A percentile compares a stretch with the other conserved stretches of the same genome.
Conservation (phyloP, 2,888 invertebrate species). For the Dinocampus coccinellae region DNA sequence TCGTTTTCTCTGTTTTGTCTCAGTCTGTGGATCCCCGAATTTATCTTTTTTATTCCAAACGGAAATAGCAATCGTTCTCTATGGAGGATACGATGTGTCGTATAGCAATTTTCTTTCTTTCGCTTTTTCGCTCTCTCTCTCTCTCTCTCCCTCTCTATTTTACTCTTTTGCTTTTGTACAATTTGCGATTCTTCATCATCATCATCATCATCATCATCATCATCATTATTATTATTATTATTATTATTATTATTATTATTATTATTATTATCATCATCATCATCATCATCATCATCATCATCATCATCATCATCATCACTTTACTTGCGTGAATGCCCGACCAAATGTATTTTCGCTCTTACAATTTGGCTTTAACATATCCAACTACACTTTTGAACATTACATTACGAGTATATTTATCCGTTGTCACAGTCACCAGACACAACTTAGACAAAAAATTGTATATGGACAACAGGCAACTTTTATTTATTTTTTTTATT, state of each 20-base stretch:
- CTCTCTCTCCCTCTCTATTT: too few species aligned
- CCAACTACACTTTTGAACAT: conserved; percentile 2
- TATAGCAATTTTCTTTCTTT: conserved; percentile 37
- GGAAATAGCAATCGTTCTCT: conserved; percentile 67
- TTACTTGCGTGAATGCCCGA: conserved; percentile 47
- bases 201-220: too few species aligned
- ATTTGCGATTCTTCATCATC: too few species aligned
- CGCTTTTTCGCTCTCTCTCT: too few species aligned
- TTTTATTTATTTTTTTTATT: neutral
- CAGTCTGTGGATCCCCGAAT: conserved; percentile 35
- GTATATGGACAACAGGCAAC: neutral
- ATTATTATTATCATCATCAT: too few species aligned
- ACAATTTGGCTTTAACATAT: neutral
- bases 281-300: too few species aligned
- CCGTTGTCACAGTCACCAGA: neutral
- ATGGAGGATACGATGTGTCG: conserved; percentile 52
- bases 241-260: too few species aligned
- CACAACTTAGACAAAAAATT: neutral
- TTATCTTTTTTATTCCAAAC: conserved; percentile 54
- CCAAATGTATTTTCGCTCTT: conserved; percentile 45
- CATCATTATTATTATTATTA: too few species aligned
- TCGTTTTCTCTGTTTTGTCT: too few species aligned
- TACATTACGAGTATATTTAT: neutral
- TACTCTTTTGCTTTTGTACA: too few species aligned
- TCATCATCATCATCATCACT: too few species aligned